These are phyloP conservation scores for Tarsius wallacei DNA, from an alignment of 2,797 vertebrate species.

Conservation along the genomic window DNA sequence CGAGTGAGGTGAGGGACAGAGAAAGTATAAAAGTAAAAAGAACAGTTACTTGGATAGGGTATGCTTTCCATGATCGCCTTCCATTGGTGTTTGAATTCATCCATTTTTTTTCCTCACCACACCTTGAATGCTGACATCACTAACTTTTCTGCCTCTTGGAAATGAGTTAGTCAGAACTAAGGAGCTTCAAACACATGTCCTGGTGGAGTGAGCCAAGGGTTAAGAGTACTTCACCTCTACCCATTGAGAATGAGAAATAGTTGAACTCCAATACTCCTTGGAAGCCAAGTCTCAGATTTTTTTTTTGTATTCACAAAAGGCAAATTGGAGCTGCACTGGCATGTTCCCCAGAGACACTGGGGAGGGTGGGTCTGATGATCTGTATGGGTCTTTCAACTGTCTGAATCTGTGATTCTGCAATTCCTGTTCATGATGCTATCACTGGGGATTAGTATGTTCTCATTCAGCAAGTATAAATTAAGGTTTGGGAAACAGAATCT, in stretches of 20 bases:
- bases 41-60: background rate
- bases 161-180: background rate
- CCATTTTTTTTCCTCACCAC: background rate
- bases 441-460: conserved; percentile 55
- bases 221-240: background rate
- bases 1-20: background rate
- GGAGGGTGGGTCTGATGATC: background rate
- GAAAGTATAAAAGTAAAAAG: background rate
- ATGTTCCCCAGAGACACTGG: background rate
- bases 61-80: background rate
- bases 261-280: background rate
- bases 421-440: background rate
- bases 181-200: background rate
- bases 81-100: background rate
- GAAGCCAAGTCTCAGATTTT: background rate
- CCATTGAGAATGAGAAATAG: background rate
- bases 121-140: background rate
- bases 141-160: background rate
- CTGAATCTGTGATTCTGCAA: background rate
- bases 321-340: too few relatives aligned
- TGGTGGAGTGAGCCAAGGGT: background rate
- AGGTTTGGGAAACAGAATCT: conserved; percentile 44
- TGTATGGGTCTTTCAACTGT: background rate
- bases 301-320: background rate
- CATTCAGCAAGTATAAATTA: conserved; percentile 65